Percentiles rank a stretch among this genome's conserved stretches.
These are phyloP conservation scores for Pycnonotus jocosus DNA, from an alignment of 2,113 vertebrate species.

Conservation along the genomic window DNA sequence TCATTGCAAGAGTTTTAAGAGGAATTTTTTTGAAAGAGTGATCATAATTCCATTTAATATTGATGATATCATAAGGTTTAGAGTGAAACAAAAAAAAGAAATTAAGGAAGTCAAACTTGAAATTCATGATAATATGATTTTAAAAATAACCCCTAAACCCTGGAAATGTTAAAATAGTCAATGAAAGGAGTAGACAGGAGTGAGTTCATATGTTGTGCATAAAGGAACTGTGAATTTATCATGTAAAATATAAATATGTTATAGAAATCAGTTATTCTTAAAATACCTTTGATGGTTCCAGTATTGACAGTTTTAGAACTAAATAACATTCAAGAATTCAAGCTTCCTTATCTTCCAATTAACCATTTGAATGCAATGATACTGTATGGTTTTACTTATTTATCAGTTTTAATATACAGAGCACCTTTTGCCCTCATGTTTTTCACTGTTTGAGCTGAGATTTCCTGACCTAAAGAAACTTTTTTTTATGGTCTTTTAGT, in stretches of 20 bases:
- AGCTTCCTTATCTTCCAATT: not conserved
- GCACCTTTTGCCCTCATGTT: not conserved
- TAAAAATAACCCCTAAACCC: not conserved
- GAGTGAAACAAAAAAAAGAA: not conserved
- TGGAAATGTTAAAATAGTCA: not conserved
- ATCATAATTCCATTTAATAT: not conserved
- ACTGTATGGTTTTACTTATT: not conserved
- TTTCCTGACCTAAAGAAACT: not conserved
- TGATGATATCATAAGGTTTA: not conserved
- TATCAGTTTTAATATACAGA: not conserved
- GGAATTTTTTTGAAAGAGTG: not conserved
- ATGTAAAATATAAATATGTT: not conserved
- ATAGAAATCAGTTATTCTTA: not conserved
- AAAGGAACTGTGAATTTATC: not conserved
- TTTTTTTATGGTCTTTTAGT: not conserved
- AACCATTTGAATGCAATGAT: not conserved
- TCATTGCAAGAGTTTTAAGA: not conserved
- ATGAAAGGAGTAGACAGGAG: not conserved
- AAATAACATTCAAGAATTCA: not conserved
- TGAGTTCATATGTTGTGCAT: not conserved
- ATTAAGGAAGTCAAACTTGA: not conserved
- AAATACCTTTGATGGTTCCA: not conserved
- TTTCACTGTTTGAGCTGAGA: not conserved
- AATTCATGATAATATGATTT: not conserved
- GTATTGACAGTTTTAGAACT: not conserved